Conservation (phyloP, 2,113 vertebrate species). For the Lepus timidus region DNA sequence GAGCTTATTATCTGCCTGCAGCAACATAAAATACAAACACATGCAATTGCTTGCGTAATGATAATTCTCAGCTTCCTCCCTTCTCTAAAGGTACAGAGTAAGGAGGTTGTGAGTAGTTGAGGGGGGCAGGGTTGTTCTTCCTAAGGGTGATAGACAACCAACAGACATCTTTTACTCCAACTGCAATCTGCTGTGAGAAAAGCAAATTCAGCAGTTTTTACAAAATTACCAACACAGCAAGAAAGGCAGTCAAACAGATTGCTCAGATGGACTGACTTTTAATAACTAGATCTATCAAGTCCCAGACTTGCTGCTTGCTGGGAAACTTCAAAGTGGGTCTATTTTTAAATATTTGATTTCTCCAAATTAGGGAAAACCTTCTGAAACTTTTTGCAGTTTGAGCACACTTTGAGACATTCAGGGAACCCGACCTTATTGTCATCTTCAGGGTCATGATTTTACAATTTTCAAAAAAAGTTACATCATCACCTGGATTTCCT, state of each 20-base stretch:
- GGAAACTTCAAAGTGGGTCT: conserved; percentile 79
- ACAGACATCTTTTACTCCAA: conserved; percentile 83
- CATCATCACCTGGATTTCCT: background rate
- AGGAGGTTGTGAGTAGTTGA: background rate
- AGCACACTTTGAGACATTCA: background rate
- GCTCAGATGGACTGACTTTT: conserved; percentile 85
- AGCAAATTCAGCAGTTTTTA: conserved; percentile 86
- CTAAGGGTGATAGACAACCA: conserved; percentile 79
- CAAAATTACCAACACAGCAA: conserved; percentile 89
- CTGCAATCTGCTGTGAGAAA: conserved; percentile 76
- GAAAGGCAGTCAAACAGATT: conserved; percentile 87
- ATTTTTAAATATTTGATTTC: conserved; percentile 73
- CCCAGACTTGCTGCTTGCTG: conserved; percentile 82
- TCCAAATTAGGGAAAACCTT: conserved; percentile 60
- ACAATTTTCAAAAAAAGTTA: background rate
- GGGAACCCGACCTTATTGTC: background rate
- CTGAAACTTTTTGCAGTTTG: conserved; percentile 25
- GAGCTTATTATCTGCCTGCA: conserved; percentile 26
- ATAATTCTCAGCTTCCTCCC: background rate
- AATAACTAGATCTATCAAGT: conserved; percentile 85
- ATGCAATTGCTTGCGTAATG: background rate
- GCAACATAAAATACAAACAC: conserved; percentile 15
- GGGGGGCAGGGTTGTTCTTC: conserved; percentile 61
- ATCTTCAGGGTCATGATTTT: background rate
- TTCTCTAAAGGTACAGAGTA: background rate